Base-by-base conservation (phyloP, 2,113 vertebrate genomes). In the Rhinoptilus africanus region DNA sequence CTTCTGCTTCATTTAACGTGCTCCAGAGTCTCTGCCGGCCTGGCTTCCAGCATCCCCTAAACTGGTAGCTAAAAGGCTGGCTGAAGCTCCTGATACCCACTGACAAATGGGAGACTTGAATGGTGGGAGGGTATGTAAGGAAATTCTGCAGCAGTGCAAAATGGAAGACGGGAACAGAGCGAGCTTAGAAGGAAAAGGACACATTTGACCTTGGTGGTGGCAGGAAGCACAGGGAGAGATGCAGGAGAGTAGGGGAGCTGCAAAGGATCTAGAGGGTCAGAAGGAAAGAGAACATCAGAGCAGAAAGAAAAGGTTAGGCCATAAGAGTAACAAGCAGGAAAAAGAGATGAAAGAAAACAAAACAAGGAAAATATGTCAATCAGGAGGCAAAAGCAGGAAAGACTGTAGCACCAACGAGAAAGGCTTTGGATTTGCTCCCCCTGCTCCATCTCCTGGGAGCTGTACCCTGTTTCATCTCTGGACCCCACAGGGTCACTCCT, bases 271-370 rank as follows among this genome's bases (percentile, higher is more conserved):
- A 51, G 73, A 73, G 32, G 48, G n/a, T 89, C 77, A 69, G 79
- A 78, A 67, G 56, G 20, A 74, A 88, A 71, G 69, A 92, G 53
- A 82, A 79, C 45, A 66, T 43, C 74, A 80, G 62, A 93, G 51
- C 48, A 81, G 45, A 93, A 91, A 57, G 15, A 76, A 82, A 63
- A 79, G 14, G 2, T 37, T 30, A 79, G 63, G 27, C 37, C 3
- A 5, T 64, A 41, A 75, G 21, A 79, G 51, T 34, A 78, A 43
- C 26, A 53, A 69, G 47, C 27, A 78, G 45, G 73, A 59, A 89
- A 93, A 95, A 35, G 27, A 93, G 51, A 77, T 39, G 14, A 80
- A 92, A 82, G 51, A 72, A 50, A 76, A 56, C 30, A 76, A 84
- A 73, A 62, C 18, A 85, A 71, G 79, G 17, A 82, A 68, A 85